Evolutionary conservation across 2,797 vertebrate genomes (phyloP), one percentile per base, ranked within the genome.

Genomic region (Pseudochirops cupreus): DNA sequence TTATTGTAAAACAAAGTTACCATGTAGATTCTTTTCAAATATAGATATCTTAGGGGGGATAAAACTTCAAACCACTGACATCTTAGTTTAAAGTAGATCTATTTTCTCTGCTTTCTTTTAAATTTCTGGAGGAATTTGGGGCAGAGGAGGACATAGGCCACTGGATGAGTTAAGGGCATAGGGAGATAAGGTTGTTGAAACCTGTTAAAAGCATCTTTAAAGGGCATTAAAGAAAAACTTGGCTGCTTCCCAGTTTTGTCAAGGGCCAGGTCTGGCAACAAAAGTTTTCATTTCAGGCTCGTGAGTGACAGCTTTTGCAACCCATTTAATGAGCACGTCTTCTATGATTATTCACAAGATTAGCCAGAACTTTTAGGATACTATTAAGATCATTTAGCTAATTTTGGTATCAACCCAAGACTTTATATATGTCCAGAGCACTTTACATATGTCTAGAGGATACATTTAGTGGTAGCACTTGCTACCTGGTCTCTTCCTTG

Each of bases 391-490:
- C 39, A 87, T 46, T 0, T n/a, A 74, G 67, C 39, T 87, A 87
- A 46, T 50, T 46, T 50, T 87, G 24, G 74, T 50, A 46, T 87
- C 7, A 82, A 10, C 33, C 74, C 24, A 87, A 55, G 46, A 39
- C 57, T 55, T 7, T 74, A 28, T 0, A 0, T 3, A 18, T 26
- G 1, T 50, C 13, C 0, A n/a, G 56, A 6, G 29, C 16, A 33
- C 24, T 58, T 29, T 58, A 26, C 24, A 26, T 57, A 5, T 26
- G 24, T 57, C 56, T 57, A 57, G 56, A 57, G 18, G 5, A 13
- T 56, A 52, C 91, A 46, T 82, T 12, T 26, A 18, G 4, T 46
- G 1, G 3, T n/a, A 13, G 54, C 14, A 1, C 1, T 53, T n/a
- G 56, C 21, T 82, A 26, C 16, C 52, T 0, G 0, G 29, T 2